Conservation (phyloP, 2,888 invertebrate genomes). For the Brachylomia viminalis region DNA sequence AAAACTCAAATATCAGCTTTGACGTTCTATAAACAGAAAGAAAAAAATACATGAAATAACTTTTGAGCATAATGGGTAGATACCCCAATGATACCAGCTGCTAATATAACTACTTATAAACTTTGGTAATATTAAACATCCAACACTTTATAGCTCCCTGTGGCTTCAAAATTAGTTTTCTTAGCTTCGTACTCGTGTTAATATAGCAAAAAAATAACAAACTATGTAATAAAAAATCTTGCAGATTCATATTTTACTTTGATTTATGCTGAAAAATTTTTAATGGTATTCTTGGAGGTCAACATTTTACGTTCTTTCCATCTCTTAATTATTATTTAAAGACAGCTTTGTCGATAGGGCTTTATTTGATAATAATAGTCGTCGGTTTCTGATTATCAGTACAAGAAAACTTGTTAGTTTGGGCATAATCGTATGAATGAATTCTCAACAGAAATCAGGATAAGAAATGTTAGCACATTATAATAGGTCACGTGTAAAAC, state of each 20-base stretch:
- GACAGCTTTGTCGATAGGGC: background rate
- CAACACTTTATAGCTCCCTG: conserved; percentile 49
- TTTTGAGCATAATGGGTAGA: background rate
- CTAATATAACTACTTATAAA: conserved; percentile 45
- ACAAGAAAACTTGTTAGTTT: background rate
- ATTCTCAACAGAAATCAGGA: background rate
- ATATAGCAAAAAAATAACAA: conserved; percentile 41
- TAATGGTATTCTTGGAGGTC: too few species aligned
- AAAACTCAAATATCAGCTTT: background rate
- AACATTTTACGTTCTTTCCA: background rate
- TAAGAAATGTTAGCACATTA: background rate
- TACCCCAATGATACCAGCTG: conserved; percentile 46
- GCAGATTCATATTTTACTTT: conserved; percentile 3
- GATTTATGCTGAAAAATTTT: conserved; percentile 8
- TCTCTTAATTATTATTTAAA: background rate
- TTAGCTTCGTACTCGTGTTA: conserved; percentile 36
- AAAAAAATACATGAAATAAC: background rate
- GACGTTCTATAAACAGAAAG: background rate
- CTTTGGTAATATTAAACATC: conserved; percentile 53
- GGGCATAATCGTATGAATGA: too few species aligned
- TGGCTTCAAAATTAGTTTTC: conserved; percentile 59
- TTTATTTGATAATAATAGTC: background rate
- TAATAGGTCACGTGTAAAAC: background rate
- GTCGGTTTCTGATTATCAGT: background rate
- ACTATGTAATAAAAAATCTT: conserved; percentile 10